phyloP scores from a whole-genome alignment of 2,113 vertebrate species.

The Limnothrissa miodon region DNA sequence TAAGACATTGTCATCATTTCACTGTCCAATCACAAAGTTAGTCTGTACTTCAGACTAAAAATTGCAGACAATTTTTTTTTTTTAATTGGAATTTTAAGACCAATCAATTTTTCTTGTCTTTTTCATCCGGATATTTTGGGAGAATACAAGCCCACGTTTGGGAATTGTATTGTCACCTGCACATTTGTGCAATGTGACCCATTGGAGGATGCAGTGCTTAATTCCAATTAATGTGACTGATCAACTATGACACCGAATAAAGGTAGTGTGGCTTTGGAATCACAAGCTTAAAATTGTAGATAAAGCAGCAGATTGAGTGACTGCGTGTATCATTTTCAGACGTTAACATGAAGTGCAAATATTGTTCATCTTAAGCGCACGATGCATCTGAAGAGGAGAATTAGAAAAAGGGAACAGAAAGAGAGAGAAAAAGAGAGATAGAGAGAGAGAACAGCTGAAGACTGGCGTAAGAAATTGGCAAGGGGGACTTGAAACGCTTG shows the following conservation, averaged over 20 bases:
- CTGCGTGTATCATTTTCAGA: neutral
- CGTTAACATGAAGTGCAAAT: neutral
- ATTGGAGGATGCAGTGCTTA: neutral
- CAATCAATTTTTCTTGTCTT: neutral
- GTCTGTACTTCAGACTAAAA: neutral
- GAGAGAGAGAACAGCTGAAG: slow-evolving; percentile 40
- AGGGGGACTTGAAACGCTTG: slow-evolving; percentile 77
- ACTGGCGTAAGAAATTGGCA: slow-evolving; percentile 47
- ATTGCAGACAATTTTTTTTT: neutral
- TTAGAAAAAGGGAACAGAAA: slow-evolving; percentile 38
- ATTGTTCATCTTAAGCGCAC: neutral
- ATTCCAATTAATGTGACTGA: neutral
- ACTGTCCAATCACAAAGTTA: neutral
- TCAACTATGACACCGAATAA: neutral
- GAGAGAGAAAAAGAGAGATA: slow-evolving; percentile 39
- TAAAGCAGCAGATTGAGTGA: neutral
- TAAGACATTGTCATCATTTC: neutral
- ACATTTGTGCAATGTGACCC: neutral
- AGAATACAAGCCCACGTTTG: neutral
- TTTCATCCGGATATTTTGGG: neutral
- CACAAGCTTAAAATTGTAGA: neutral
- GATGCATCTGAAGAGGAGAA: neutral
- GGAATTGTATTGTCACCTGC: neutral
- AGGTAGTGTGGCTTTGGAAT: neutral
- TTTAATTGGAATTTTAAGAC: neutral